Percentiles rank a stretch among this genome's conserved stretches.
Conservation (phyloP, 2,888 invertebrate species). For the Phania funesta region DNA sequence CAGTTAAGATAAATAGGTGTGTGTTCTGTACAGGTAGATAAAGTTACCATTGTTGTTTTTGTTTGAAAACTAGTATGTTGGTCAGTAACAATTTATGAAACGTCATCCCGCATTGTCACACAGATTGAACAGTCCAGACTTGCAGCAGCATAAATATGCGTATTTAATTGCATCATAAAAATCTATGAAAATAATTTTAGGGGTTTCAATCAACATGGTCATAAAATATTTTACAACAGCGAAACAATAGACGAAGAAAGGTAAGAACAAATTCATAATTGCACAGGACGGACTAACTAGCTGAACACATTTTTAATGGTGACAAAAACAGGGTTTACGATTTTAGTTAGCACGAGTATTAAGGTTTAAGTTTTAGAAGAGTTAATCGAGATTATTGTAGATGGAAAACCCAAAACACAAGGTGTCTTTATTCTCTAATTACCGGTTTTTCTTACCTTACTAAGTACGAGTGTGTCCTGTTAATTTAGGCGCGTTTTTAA, state of each 20-base stretch:
- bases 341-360: not conserved
- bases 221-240: not conserved
- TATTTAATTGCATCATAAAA: slow-evolving; percentile 45
- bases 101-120: slow-evolving; percentile 23
- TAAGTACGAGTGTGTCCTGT: not conserved
- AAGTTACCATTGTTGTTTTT: not conserved
- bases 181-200: not conserved
- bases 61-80: not conserved
- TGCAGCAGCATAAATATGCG: slow-evolving; percentile 1
- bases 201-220: slow-evolving; percentile 1
- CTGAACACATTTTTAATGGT: not conserved
- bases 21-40: not conserved
- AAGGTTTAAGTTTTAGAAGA: not conserved
- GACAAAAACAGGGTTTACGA: slow-evolving; percentile 6
- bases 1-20: not conserved
- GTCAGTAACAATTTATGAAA: slow-evolving; percentile 29
- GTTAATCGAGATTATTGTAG: slow-evolving; percentile 9
- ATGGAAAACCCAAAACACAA: not conserved
- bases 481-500: slow-evolving; percentile 23
- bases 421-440: not conserved
- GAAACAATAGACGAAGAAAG: not conserved
- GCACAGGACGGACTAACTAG: not conserved
- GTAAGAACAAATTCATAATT: not conserved
- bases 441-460: not conserved
- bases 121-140: slow-evolving; percentile 15